Conservation (phyloP, 2,797 vertebrate genomes). For the Jordanella pulchra region DNA sequence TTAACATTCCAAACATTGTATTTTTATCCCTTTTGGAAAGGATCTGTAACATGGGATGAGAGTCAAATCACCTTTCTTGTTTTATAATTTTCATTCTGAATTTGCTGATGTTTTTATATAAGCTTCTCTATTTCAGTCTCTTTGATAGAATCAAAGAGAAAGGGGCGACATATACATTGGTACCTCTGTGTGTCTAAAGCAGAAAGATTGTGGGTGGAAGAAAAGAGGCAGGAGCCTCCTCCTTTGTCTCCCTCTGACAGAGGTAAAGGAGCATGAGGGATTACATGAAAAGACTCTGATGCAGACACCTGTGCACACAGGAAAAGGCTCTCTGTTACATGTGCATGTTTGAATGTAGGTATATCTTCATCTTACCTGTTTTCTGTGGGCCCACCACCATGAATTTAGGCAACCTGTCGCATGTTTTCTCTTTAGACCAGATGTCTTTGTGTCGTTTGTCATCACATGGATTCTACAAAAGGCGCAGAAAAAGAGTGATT, state of each 20-base stretch:
- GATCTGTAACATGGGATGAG: too few relatives aligned
- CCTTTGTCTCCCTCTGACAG: slow-evolving; percentile 59
- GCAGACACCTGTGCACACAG: slow-evolving; percentile 60
- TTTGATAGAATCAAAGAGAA: slow-evolving; percentile 27
- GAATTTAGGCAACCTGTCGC: slow-evolving; percentile 93
- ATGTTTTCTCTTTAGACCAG: slow-evolving; percentile 98
- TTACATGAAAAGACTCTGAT: slow-evolving; percentile 62
- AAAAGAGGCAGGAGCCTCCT: slow-evolving; percentile 46
- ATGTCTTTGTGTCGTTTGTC: slow-evolving; percentile 97
- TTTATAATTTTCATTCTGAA: background rate
- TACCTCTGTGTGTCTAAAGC: slow-evolving; percentile 49
- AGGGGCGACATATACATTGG: slow-evolving; percentile 19
- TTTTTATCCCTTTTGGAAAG: background rate
- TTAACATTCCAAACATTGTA: background rate
- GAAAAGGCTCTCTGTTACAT: slow-evolving; percentile 30
- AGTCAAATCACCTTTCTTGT: background rate
- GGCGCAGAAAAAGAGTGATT: slow-evolving; percentile 27
- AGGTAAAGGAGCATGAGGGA: slow-evolving; percentile 47
- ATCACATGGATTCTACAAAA: slow-evolving; percentile 90
- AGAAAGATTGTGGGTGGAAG: slow-evolving; percentile 52
- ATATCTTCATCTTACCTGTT: slow-evolving; percentile 84
- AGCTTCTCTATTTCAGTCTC: slow-evolving; percentile 27
- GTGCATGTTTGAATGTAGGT: slow-evolving; percentile 22
- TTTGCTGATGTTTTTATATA: slow-evolving; percentile 30
- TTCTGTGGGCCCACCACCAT: slow-evolving; percentile 96